Evolutionary conservation across 1,140 invertebrate species (phyloP).

Genomic region (Ceratina calcarata): DNA sequence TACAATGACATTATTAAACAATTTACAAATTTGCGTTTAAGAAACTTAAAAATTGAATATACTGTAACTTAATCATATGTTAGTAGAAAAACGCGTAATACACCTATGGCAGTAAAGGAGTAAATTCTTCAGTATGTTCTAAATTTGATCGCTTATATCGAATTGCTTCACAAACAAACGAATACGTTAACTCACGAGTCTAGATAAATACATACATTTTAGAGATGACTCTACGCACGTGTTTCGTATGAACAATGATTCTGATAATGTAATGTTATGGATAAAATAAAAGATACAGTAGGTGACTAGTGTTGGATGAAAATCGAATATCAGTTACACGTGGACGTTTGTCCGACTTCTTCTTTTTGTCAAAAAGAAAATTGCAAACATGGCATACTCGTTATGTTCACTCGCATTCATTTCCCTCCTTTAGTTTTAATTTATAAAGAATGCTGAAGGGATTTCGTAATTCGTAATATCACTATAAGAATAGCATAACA

Average conservation of each 20-base stretch:
- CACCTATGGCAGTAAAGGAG: slow-evolving; percentile 72
- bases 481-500: slow-evolving; percentile 77
- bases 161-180: slow-evolving; percentile 48
- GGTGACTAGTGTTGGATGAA: slow-evolving; percentile 59
- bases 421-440: slow-evolving; percentile 4
- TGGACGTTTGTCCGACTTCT: slow-evolving; percentile 23
- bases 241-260: slow-evolving; percentile 49
- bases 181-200: slow-evolving; percentile 35
- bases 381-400: slow-evolving; percentile 35
- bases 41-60: slow-evolving; percentile 31
- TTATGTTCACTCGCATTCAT: slow-evolving; percentile 33
- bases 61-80: slow-evolving; percentile 43
- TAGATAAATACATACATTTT: slow-evolving; percentile 56
- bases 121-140: slow-evolving; percentile 53
- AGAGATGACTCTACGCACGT: slow-evolving; percentile 29
- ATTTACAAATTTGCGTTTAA: slow-evolving; percentile 22
- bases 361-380: slow-evolving; percentile 28
- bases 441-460: slow-evolving; percentile 54
- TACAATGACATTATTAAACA: slow-evolving; percentile 38
- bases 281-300: slow-evolving; percentile 59
- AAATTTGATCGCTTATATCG: slow-evolving; percentile 43
- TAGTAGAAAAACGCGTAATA: slow-evolving; percentile 43
- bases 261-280: slow-evolving; percentile 44
- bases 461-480: slow-evolving; percentile 57
- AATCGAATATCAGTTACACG: slow-evolving; percentile 50